A percentile compares a stretch with the other conserved stretches of the same genome.
Conservation (phyloP, 2,113 vertebrate genomes). For the Xerus inauris region DNA sequence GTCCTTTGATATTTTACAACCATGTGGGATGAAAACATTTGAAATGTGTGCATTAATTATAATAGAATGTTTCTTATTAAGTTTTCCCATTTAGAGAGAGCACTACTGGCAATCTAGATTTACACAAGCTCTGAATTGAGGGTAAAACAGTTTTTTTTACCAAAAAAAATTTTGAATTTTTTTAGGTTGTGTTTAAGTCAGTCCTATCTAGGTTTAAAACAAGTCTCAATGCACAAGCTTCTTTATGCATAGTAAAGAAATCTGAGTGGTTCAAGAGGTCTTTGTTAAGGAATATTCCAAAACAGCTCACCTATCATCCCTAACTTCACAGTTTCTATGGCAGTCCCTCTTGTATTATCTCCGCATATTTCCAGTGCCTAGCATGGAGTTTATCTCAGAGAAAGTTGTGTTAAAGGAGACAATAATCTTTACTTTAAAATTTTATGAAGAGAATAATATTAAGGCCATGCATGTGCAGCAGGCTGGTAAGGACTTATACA, state of each 20-base stretch:
- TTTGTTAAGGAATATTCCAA: neutral
- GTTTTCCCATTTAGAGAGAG: neutral
- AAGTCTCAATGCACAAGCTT: neutral
- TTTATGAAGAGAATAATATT: neutral
- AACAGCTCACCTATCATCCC: neutral
- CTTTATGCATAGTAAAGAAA: neutral
- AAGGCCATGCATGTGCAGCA: neutral
- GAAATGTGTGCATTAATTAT: neutral
- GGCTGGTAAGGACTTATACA: too few species aligned
- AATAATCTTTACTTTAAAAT: neutral
- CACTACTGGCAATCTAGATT: neutral
- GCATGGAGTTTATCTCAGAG: neutral
- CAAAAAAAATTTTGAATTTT: neutral
- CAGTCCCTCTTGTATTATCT: neutral
- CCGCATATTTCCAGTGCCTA: neutral
- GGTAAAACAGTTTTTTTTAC: neutral
- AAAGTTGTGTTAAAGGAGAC: neutral
- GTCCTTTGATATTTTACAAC: constrained; percentile 7
- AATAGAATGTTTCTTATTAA: neutral
- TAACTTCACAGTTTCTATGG: neutral
- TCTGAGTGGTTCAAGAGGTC: neutral
- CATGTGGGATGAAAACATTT: neutral
- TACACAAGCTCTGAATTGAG: neutral
- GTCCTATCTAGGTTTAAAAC: neutral
- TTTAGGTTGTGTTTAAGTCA: neutral